Evolutionary conservation across 2,797 vertebrate species (phyloP).

Genomic region (Chrosomus eos): DNA sequence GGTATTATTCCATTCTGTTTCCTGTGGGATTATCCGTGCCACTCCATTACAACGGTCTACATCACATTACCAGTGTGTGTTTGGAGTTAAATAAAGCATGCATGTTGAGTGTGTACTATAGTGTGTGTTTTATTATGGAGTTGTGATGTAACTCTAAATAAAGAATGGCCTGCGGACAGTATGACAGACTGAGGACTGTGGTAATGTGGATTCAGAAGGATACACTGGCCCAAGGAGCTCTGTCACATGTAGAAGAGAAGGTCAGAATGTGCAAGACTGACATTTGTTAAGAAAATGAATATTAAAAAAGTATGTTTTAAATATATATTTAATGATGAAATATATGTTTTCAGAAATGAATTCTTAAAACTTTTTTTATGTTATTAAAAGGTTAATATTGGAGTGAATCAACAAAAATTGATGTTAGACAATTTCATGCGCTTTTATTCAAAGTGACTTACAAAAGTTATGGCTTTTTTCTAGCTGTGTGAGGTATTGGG

Average conservation of each 20-base stretch:
- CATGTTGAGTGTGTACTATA: slow-evolving; percentile 28
- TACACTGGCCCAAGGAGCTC: slow-evolving; percentile 38
- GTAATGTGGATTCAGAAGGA: slow-evolving; percentile 44
- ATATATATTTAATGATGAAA: background rate
- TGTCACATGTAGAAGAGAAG: slow-evolving; percentile 52
- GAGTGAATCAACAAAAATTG: background rate
- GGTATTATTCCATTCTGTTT: background rate
- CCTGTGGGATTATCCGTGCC: background rate
- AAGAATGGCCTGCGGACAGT: slow-evolving; percentile 46
- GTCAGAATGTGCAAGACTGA: slow-evolving; percentile 44
- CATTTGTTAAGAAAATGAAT: background rate
- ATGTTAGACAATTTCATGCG: background rate
- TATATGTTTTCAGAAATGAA: background rate
- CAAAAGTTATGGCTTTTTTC: slow-evolving; percentile 11
- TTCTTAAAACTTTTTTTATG: background rate
- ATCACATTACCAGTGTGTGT: slow-evolving; percentile 18
- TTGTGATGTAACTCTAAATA: slow-evolving; percentile 52
- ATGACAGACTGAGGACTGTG: slow-evolving; percentile 36
- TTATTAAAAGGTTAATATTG: background rate
- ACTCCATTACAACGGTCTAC: background rate
- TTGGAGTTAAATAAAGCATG: slow-evolving; percentile 35
- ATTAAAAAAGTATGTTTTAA: background rate
- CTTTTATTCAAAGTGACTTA: background rate
- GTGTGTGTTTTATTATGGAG: slow-evolving; percentile 37
- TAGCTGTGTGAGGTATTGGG: slow-evolving; percentile 7